Evolutionary conservation across 2,888 invertebrate species (phyloP), one percentile per base, ranked within the genome.

Genomic region (Ptychoptera albimana): DNA sequence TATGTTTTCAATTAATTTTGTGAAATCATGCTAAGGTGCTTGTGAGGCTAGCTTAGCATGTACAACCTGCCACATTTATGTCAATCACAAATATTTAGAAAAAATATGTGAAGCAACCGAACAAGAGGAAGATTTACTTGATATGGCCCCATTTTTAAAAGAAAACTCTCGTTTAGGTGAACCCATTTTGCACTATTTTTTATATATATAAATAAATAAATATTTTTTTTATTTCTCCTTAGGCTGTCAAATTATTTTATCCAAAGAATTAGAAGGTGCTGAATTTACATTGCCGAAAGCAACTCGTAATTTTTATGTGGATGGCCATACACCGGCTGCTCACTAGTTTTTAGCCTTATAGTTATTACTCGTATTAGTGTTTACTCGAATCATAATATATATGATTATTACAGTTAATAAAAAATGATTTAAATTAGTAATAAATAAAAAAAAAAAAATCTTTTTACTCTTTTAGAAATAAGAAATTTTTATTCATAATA

Each of bases 1-100:
- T 14, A 29, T 6, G 9, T 29, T 29, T 36, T n/a, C 2, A 36
- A 12, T 13, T 11, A 11, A 4, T 37, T 37, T 16, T 16, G 15
- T 13, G 8, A 6, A 38, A 8, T 38, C 11, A 38, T 34, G 37
- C 43, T 13, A 58, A 82, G 87, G 89, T 46, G 97, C 98, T 1
- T 98, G 98, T 68, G 98, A 98, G 69, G 98, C 96, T 1, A 96
- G 96, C 0, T 60, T 97, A 54, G 97, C 98, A 0, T 98, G 98
- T 60, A 94, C 93, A 13, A 98, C 98, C 1, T 98, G 98, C 57
- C 98, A 98, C 66, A 84, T 94, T 1, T 98, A 99, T 61, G 86
- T 98, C 5, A 68, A 83, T 45, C 73, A 77, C 39, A 69, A 82
- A 29, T 82, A 75, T 61, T 60, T 73, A 15, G 79, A 87, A 45